phyloP scores from a whole-genome alignment of 1,140 invertebrate species.

The Melanaphis sacchari region DNA sequence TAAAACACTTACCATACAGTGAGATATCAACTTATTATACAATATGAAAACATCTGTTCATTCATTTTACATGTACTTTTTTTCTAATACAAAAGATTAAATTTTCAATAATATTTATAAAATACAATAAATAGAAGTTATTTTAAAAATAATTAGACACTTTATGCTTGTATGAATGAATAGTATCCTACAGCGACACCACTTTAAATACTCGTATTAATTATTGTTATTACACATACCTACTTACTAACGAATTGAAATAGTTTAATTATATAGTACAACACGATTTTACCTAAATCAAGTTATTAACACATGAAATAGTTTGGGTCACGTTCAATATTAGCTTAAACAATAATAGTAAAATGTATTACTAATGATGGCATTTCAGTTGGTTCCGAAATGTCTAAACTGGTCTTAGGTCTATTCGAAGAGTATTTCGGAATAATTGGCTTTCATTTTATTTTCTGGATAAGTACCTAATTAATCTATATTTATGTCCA shows the following conservation, averaged over 20 bases:
- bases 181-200: not conserved
- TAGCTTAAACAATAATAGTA: not conserved
- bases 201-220: too few relatives aligned
- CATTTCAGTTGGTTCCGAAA: not conserved
- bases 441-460: too few relatives aligned
- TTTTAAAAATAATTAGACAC: too few relatives aligned
- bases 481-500: too few relatives aligned
- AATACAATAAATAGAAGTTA: not conserved
- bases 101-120: not conserved
- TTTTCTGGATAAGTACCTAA: too few relatives aligned
- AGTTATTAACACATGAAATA: not conserved
- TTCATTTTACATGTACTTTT: not conserved
- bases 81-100: not conserved
- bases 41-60: not conserved
- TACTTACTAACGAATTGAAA: not conserved
- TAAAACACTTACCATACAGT: not conserved
- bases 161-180: not conserved
- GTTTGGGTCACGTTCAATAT: not conserved
- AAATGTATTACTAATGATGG: not conserved
- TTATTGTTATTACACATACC: too few relatives aligned
- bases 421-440: too few relatives aligned
- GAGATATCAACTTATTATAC: not conserved
- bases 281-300: not conserved
- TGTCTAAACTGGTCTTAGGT: too few relatives aligned
- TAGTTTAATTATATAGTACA: not conserved